Evolutionary conservation across 2,113 vertebrate species (phyloP).

Genomic region (Microcebus jonahi): DNA sequence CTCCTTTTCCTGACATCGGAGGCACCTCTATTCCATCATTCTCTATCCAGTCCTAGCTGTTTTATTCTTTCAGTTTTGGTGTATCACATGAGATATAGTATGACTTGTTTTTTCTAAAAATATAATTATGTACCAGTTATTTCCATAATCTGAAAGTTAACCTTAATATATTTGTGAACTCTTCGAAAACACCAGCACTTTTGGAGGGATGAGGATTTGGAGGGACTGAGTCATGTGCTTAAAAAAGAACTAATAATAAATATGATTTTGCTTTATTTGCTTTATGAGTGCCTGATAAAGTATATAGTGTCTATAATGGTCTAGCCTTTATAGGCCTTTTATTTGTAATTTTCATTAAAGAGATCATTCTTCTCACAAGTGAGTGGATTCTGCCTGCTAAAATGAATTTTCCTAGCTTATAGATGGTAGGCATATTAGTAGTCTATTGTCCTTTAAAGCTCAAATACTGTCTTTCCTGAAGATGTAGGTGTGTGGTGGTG

Average conservation of each 20-base stretch:
- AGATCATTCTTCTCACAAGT: conserved; percentile 39
- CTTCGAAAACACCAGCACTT: conserved; percentile 29
- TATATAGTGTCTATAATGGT: background rate
- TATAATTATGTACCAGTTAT: conserved; percentile 4
- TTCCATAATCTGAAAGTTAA: conserved; percentile 36
- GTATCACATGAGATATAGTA: background rate
- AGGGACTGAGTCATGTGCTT: background rate
- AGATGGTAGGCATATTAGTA: background rate
- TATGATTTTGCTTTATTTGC: conserved; percentile 28
- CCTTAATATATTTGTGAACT: conserved; percentile 29
- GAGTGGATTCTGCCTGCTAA: conserved; percentile 1
- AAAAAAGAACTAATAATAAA: background rate
- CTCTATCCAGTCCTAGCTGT: background rate
- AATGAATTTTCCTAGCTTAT: conserved; percentile 11
- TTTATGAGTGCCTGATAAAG: conserved; percentile 38
- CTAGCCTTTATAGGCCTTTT: conserved; percentile 19
- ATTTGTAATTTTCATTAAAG: conserved; percentile 53
- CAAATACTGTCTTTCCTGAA: conserved; percentile 18
- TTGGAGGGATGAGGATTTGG: background rate
- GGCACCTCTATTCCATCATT: background rate
- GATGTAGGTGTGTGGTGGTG: too few species aligned
- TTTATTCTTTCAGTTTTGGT: conserved; percentile 38
- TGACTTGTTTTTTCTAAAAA: conserved; percentile 21
- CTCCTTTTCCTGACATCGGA: background rate
- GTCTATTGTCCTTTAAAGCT: background rate